phyloP scores from a whole-genome alignment of 2,888 invertebrate genomes.

The Sarcophaga variegata region DNA sequence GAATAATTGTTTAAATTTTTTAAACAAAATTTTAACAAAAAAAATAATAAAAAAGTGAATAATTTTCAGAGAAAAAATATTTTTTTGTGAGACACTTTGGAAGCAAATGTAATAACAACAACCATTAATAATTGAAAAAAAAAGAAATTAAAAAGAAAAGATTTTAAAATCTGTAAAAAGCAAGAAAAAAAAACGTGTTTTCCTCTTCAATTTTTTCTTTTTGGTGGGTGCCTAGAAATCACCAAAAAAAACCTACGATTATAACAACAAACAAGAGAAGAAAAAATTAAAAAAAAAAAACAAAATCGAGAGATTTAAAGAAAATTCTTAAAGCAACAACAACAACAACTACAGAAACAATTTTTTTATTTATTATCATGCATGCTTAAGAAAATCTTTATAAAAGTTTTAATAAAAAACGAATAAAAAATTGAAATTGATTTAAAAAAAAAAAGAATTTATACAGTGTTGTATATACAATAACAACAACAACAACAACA shows the following conservation, averaged over 20 bases:
- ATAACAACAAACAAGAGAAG: too few relatives aligned
- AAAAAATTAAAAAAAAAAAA: too few relatives aligned
- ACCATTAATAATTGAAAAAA: neutral
- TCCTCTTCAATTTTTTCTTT: neutral
- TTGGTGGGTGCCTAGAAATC: neutral
- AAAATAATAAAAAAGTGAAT: neutral
- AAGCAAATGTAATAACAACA: slow-evolving; percentile 17
- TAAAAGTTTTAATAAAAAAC: too few relatives aligned
- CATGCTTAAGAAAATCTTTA: too few relatives aligned
- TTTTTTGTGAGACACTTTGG: neutral
- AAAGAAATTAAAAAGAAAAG: neutral
- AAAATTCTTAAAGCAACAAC: neutral
- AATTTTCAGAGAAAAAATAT: neutral
- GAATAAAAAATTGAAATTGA: neutral
- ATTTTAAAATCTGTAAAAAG: neutral
- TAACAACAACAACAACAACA: neutral
- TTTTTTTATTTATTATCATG: neutral
- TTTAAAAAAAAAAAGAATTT: neutral
- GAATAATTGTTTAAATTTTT: neutral
- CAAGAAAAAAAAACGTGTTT: neutral
- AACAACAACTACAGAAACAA: neutral
- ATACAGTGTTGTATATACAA: neutral
- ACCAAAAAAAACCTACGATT: neutral
- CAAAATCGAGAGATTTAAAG: neutral
- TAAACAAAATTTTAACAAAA: neutral